phyloP scores from a whole-genome alignment of 2,797 vertebrate species.

The Clamator glandarius region DNA sequence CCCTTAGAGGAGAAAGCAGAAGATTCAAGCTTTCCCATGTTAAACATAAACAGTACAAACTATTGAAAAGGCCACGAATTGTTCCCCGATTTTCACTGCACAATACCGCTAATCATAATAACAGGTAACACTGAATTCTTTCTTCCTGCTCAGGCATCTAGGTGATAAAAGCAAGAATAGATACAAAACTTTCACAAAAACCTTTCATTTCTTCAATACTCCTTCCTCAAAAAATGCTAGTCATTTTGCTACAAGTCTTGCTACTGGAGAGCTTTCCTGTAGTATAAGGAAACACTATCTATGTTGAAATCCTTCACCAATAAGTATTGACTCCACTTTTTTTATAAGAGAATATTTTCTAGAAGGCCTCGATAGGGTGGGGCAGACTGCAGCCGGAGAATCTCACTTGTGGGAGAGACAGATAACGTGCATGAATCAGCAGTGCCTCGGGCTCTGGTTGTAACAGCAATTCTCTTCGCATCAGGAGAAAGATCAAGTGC shows the following conservation, averaged over 20 bases:
- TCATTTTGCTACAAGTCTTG: neutral
- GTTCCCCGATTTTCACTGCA: neutral
- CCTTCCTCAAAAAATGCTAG: neutral
- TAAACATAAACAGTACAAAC: neutral
- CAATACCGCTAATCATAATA: fast-evolving
- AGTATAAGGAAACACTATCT: neutral
- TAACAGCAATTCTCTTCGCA: neutral
- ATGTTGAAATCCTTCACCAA: neutral
- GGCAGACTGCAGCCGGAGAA: neutral
- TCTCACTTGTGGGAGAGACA: neutral
- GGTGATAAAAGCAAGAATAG: neutral
- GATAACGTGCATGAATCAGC: neutral
- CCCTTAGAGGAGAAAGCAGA: neutral
- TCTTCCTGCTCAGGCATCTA: neutral
- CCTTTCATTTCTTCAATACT: neutral
- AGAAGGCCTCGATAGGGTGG: neutral
- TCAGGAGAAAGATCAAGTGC: neutral
- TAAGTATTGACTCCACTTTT: neutral
- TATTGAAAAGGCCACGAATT: neutral
- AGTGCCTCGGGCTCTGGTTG: neutral
- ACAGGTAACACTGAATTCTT: neutral
- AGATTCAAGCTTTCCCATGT: neutral
- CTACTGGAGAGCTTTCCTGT: neutral
- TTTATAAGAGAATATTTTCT: neutral
- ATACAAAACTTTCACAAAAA: neutral